Evolutionary conservation across 2,888 invertebrate species (phyloP).

Genomic region (Galeopsomyia nigrocyanea): DNA sequence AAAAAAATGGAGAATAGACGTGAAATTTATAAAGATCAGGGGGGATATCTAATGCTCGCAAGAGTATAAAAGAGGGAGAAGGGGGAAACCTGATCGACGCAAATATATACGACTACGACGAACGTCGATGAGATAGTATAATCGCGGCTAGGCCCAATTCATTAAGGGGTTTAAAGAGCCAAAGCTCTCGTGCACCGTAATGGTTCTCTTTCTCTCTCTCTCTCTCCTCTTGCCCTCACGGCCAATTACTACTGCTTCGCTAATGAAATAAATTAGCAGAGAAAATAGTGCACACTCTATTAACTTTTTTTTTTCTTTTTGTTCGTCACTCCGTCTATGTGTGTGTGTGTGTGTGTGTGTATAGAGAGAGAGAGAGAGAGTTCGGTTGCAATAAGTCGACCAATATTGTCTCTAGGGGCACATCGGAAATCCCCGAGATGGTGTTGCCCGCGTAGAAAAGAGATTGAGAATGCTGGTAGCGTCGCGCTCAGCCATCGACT

Average conservation of each 20-base stretch:
- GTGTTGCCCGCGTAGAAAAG: slow-evolving; percentile 1
- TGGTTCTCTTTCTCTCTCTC: slow-evolving; percentile 49
- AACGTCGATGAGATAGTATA: slow-evolving; percentile 55
- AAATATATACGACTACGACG: slow-evolving; percentile 1
- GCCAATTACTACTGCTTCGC: slow-evolving; percentile 52
- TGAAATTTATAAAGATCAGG: slow-evolving; percentile 30
- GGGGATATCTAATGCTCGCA: neutral
- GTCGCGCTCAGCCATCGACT: slow-evolving; percentile 58
- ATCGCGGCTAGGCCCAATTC: slow-evolving; percentile 61
- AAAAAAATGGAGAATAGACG: too few relatives aligned
- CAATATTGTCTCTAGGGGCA: slow-evolving; percentile 21
- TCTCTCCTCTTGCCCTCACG: neutral
- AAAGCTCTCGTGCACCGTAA: slow-evolving; percentile 49
- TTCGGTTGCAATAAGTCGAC: slow-evolving; percentile 38
- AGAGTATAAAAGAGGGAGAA: neutral
- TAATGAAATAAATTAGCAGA: slow-evolving; percentile 60
- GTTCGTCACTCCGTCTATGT: neutral
- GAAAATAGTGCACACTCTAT: slow-evolving; percentile 53
- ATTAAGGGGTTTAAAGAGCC: slow-evolving; percentile 59
- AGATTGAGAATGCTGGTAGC: slow-evolving; percentile 57
- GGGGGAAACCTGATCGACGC: neutral
- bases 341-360: too few relatives aligned
- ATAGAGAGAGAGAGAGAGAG: slow-evolving; percentile 14
- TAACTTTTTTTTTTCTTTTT: slow-evolving; percentile 23
- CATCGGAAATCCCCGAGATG: slow-evolving; percentile 23